A percentile compares a stretch with the other conserved stretches of the same genome.
These are phyloP conservation scores for Tiphia femorata DNA, from an alignment of 2,888 invertebrate genomes.

Conservation along the genomic window DNA sequence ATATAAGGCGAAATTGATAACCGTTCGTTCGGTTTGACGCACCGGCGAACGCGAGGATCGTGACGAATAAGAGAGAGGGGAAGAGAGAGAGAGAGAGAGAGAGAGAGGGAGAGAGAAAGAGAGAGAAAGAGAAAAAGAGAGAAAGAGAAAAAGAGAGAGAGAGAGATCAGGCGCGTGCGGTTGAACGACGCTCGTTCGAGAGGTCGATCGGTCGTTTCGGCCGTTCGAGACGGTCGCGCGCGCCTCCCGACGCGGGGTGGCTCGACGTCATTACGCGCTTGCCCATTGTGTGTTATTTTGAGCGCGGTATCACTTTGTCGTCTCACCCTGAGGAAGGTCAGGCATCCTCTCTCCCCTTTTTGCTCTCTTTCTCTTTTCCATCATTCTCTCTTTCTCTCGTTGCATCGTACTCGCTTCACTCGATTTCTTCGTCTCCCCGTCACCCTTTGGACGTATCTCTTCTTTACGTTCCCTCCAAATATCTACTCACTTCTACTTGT, in stretches of 20 bases:
- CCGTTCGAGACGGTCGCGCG: too few relatives aligned
- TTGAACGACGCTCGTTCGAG: not conserved
- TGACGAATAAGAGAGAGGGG: not conserved
- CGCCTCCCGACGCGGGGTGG: too few relatives aligned
- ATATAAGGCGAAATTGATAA: conserved; percentile 47
- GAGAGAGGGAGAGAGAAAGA: not conserved
- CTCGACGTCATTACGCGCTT: too few relatives aligned
- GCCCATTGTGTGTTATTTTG: too few relatives aligned
- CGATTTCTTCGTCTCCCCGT: too few relatives aligned
- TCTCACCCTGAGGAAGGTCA: too few relatives aligned
- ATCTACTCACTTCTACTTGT: too few relatives aligned
- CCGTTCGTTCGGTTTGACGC: conserved; percentile 30
- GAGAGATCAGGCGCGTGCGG: not conserved
- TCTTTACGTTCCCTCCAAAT: too few relatives aligned
- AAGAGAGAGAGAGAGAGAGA: not conserved
- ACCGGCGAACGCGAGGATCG: not conserved
- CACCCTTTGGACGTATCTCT: too few relatives aligned
- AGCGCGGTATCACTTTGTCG: too few relatives aligned
- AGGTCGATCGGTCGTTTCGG: conserved; percentile 1
- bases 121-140: not conserved
- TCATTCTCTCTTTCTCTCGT: not conserved
- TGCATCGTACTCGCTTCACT: too few relatives aligned
- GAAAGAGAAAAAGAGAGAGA: not conserved
- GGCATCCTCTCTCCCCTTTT: too few relatives aligned
- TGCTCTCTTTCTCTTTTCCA: not conserved